Base-by-base conservation (phyloP, 2,113 vertebrate genomes). In the Myotis yumanensis region DNA sequence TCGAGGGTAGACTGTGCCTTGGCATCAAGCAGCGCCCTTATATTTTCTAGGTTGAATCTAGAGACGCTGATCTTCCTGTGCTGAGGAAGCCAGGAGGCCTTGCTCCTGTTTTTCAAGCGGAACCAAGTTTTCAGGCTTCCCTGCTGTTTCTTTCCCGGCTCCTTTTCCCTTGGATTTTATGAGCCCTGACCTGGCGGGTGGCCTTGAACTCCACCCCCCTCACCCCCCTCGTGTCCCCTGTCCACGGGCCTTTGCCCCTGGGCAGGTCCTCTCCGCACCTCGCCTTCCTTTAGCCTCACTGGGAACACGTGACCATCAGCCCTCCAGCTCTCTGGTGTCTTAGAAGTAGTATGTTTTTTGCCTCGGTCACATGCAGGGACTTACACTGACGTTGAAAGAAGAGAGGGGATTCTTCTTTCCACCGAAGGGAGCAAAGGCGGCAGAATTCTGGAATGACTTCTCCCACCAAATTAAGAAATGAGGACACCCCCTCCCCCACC, bases 11-110 rank as follows among this genome's bases (percentile, higher is more conserved):
- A 76, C 62, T 64, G 59, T 84, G 86, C 51, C 0, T 0, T n/a
- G 40, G 15, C 40, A 28, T 90, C 43, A 32, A 69, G 72, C 59
- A 77, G 35, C 51, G 23, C 84, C 81, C 48, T 88, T 75, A 80
- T 52, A 18, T 10, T 20, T 30, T 30, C 46, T 43, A 0, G n/a
- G 46, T 35, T 46, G 64, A 92, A 28, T 90, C 68, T 43, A 28
- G 82, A 97, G 90, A 69, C 85, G 37, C 46, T 69, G 66, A 64
- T 51, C 46, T 64, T 95, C 95, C 71, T 68, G 66, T 87, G 16
- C 43, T 84, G 73, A 46, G 52, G 32, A 64, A 95, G 37, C 73
- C 79, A 43, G 64, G 62, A 81, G 23, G 48, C 20, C 46, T 80
- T 46, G 4, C 57, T 86, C 18, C 75, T 76, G 1, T 52, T 93